Conservation (phyloP, 2,113 vertebrate genomes). For the Origma solitaria region DNA sequence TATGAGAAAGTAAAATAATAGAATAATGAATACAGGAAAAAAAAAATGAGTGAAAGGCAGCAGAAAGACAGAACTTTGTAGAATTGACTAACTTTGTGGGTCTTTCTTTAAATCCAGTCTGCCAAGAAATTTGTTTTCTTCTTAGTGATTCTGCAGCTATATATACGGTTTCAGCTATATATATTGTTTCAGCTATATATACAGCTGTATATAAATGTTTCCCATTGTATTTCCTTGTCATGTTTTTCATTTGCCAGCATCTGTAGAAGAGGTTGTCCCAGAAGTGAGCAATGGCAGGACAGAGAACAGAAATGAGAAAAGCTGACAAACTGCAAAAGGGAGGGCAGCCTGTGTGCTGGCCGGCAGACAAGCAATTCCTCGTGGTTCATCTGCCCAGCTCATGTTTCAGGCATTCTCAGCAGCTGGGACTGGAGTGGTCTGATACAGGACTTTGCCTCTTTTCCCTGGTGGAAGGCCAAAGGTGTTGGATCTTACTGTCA, state of each 20-base stretch:
- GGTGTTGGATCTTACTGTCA: neutral
- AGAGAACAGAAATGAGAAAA: neutral
- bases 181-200: too few relatives aligned
- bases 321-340: neutral
- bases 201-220: too few relatives aligned
- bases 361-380: neutral
- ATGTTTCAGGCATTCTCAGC: neutral
- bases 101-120: neutral
- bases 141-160: neutral
- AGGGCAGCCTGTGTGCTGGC: neutral
- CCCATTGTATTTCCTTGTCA: neutral
- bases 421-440: neutral
- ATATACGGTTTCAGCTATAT: too few relatives aligned
- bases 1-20: neutral
- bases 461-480: neutral
- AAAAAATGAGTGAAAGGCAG: neutral
- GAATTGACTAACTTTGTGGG: neutral
- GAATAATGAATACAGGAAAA: neutral
- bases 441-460: neutral
- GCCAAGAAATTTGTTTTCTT: neutral
- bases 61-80: neutral
- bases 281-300: neutral
- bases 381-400: neutral
- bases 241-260: neutral
- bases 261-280: neutral